Conservation (phyloP, 2,888 invertebrate genomes). For the Julus scanicus region DNA sequence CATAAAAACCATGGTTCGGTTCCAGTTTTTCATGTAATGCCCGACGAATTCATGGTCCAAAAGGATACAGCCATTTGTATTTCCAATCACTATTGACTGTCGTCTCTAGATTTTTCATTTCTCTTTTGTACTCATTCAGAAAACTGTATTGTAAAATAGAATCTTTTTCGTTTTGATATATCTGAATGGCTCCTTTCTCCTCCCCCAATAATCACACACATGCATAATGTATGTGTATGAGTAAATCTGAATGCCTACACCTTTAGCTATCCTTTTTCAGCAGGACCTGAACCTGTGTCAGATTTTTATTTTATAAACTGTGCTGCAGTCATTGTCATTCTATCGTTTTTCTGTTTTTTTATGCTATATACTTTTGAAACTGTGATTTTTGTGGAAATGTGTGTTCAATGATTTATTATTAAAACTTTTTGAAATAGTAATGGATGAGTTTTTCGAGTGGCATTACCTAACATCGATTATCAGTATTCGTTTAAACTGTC, state of each 20-base stretch:
- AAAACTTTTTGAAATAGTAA: constrained; percentile 53
- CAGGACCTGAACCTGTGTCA: constrained; percentile 14
- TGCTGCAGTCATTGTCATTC: constrained; percentile 50
- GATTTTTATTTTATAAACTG: not conserved
- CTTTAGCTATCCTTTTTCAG: constrained; percentile 13
- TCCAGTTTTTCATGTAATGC: constrained; percentile 41
- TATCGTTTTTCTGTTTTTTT: constrained; percentile 41
- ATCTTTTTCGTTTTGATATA: constrained; percentile 35
- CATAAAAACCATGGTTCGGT: constrained; percentile 46
- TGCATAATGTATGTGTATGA: constrained; percentile 45
- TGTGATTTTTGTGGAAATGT: constrained; percentile 50
- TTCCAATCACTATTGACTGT: constrained; percentile 47
- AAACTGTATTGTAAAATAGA: constrained; percentile 44
- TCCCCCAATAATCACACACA: not conserved
- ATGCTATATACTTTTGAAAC: constrained; percentile 47
- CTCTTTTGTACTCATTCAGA: constrained; percentile 47
- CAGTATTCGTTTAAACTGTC: no score
- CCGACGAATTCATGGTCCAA: constrained; percentile 40
- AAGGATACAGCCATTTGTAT: constrained; percentile 31
- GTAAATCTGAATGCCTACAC: not conserved
- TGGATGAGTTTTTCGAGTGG: not conserved
- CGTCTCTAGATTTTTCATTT: constrained; percentile 41
- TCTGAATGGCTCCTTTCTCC: constrained; percentile 34
- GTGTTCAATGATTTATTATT: constrained; percentile 54
- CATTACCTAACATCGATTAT: no score